A percentile compares a stretch with the other conserved stretches of the same genome.
These are phyloP conservation scores for Microchirus variegatus DNA, from an alignment of 2,797 vertebrate genomes.

Conservation along the genomic window DNA sequence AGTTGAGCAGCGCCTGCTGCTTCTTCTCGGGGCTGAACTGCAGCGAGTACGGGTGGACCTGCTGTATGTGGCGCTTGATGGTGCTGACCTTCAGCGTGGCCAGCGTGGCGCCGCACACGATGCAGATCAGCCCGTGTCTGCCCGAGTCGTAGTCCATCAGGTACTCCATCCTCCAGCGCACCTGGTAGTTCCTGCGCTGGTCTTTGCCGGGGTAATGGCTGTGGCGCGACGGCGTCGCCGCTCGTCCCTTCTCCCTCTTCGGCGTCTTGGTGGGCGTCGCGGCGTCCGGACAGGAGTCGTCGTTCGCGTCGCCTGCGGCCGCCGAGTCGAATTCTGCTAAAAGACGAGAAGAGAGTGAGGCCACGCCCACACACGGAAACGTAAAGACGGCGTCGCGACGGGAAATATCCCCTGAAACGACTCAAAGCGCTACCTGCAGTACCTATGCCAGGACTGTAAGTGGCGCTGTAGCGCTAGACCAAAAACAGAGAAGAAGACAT, in stretches of 20 bases:
- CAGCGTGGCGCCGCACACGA: constrained; percentile 86
- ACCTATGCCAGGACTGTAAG: no score
- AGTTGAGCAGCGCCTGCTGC: constrained; percentile 85
- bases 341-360: no score
- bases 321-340: constrained; percentile 50
- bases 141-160: constrained; percentile 93
- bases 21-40: constrained; percentile 83
- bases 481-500: no score
- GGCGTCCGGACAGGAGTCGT: constrained; percentile 30
- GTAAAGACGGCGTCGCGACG: no score
- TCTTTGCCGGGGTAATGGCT: constrained; percentile 85
- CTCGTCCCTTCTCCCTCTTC: constrained; percentile 42
- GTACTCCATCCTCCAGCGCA: constrained; percentile 88
- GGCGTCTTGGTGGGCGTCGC: constrained; percentile 29
- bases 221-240: constrained; percentile 45
- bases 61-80: constrained; percentile 89
- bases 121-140: constrained; percentile 87
- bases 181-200: constrained; percentile 89
- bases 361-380: no score
- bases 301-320: constrained; percentile 12
- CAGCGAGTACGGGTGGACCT: constrained; percentile 91
- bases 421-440: no score
- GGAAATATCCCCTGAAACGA: no score
- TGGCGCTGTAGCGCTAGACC: no score
- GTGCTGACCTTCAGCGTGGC: constrained; percentile 88